Evolutionary conservation across 2,888 invertebrate genomes (phyloP), one percentile per base, ranked within the genome.

Genomic region (Entomobrya multifasciata): DNA sequence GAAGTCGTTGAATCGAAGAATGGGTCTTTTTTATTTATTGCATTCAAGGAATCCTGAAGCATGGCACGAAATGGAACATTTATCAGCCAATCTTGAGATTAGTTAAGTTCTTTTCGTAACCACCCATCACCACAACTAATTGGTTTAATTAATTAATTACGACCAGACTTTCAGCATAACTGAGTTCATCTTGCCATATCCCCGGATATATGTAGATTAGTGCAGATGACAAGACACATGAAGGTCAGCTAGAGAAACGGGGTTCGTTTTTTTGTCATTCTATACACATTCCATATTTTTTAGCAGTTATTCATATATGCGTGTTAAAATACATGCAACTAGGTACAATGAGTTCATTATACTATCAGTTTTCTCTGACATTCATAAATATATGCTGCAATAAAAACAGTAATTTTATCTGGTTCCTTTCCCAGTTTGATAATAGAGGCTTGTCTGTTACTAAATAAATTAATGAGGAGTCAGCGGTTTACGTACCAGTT

Each of bases 321-420:
- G n/a, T n/a, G n/a, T n/a, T n/a, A n/a, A n/a, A n/a, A n/a, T n/a
- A n/a, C n/a, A n/a, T n/a, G n/a, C n/a, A n/a, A n/a, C n/a, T n/a
- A n/a, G n/a, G n/a, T n/a, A n/a, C n/a, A 60, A n/a, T 30, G 60
- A 60, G 55, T 55, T 55, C 55, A 55, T 55, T 55, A 20, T 20
- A 20, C 22, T 11, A 10, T 11, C 52, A 47, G 11, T 47, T 47
- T 52, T 52, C 15, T 52, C 6, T 4, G 36, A n/a, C 8, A 36
- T 36, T 36, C 36, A 11, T 52, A 52, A n/a, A 52, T 57, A 10
- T 11, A 20, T 25, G n/a, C 8, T 57, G 57, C 25, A 6, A 25
- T n/a, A 36, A 8, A 36, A 36, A 36, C 36, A 36, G 8, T 11
- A 22, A 22, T 57, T 57, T 11, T 20, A 55, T 22, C 57, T 49